A percentile compares a stretch with the other conserved stretches of the same genome.
Evolutionary conservation across 2,797 vertebrate genomes (phyloP).

Genomic region (Parambassis ranga): DNA sequence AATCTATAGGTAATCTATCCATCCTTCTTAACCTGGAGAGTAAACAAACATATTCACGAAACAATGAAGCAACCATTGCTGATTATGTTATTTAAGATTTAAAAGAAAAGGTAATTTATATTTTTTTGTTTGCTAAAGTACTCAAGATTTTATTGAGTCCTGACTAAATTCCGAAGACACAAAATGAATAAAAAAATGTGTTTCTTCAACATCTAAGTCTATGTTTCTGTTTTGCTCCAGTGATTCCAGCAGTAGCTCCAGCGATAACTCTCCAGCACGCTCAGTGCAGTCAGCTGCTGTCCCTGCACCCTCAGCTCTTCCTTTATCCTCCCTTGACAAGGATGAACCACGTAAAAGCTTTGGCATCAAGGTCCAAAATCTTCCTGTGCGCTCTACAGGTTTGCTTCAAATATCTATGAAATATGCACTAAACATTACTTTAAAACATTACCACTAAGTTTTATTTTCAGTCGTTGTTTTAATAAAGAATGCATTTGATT

Average conservation of each 20-base stretch:
- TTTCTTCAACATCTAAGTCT: background rate
- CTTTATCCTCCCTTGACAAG: constrained; percentile 91
- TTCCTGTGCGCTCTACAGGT: constrained; percentile 99
- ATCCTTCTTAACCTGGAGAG: background rate
- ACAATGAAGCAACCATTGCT: too few relatives aligned
- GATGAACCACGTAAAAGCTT: constrained; percentile 99
- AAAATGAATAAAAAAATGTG: background rate
- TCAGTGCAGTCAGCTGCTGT: constrained; percentile 96
- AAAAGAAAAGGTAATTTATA: too few relatives aligned
- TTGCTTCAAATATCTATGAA: too few relatives aligned
- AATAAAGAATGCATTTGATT: background rate
- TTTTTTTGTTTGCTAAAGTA: too few relatives aligned
- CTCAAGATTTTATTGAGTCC: too few relatives aligned
- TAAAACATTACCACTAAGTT: background rate
- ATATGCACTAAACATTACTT: too few relatives aligned
- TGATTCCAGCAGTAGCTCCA: constrained; percentile 97
- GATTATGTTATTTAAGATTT: too few relatives aligned
- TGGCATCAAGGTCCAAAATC: constrained; percentile 99
- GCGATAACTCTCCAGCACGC: constrained; percentile 94
- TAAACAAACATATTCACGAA: too few relatives aligned
- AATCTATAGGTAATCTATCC: background rate
- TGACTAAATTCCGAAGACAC: too few relatives aligned
- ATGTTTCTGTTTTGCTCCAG: constrained; percentile 74
- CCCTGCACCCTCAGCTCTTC: constrained; percentile 90
- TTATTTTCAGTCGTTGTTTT: background rate